Evolutionary conservation across 2,888 invertebrate genomes (phyloP), one percentile per base, ranked within the genome.

Genomic region (Ormyrus nitidulus): DNA sequence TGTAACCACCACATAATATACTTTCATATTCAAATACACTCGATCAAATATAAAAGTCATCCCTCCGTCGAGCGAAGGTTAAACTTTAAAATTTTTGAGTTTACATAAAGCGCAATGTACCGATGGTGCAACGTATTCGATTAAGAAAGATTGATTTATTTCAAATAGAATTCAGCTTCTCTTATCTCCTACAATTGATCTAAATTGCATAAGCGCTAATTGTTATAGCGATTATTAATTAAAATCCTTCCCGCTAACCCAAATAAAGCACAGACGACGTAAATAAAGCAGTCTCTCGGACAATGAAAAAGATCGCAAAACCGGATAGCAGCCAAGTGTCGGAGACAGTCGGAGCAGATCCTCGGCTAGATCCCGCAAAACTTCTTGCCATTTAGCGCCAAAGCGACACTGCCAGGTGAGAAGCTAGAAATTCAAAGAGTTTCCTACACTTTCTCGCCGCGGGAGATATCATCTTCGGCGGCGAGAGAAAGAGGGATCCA

Each of bases 21-120:
- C 62, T 73, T 73, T 73, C 73, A 64, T 46, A 73, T 56, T 73
- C 9, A 48, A 64, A 64, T 73, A 64, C 54, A 34, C 34, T 34
- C 34, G 34, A 34, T 34, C 34, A 34, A 34, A 34, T 34, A 34
- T 34, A 64, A 73, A 72, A 73, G 73, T 73, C 73, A 73, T 73
- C 54, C 54, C 19, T 54, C 34, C 13, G 54, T 11, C 48, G 19
- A 51, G 19, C 44, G 34, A 73, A 73, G 64, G 54, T 64, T 73
- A 54, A 64, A 73, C 64, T 64, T 34, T 34, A 34, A 34, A 46
- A 72, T 58, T 72, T 61, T 72, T 51, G 61, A 44, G 44, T 11
- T 53, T 61, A 53, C 44, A 9, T 34, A 34, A 34, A 59, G 10
- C 8, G 19, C 34, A 71, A 51, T 61, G 44, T 61, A 34, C 44